phyloP scores from a whole-genome alignment of 2,113 vertebrate species.

The Aphyosemion australe region DNA sequence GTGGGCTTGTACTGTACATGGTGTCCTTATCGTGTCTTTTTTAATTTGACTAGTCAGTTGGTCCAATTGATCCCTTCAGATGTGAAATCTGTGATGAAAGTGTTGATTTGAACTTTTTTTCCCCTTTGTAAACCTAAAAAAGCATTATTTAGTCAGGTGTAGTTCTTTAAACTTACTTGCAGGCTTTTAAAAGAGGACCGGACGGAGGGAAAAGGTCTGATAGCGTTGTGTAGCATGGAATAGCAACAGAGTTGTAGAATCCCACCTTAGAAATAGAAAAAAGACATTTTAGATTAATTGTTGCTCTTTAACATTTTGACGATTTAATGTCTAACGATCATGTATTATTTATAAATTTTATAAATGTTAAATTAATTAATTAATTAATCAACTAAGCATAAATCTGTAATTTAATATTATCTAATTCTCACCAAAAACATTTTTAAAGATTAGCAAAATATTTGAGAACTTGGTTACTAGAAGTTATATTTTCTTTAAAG shows the following conservation, averaged over 20 bases:
- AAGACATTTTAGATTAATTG: background rate
- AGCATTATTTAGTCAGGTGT: background rate
- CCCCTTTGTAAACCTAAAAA: no score
- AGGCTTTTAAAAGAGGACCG: conserved; percentile 86
- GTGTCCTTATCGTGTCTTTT: conserved; percentile 5
- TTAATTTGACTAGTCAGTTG: background rate
- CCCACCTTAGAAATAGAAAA: conserved; percentile 82
- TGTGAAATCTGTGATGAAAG: background rate
- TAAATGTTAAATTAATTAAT: no score
- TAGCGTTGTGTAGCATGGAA: conserved; percentile 95
- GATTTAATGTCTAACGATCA: background rate
- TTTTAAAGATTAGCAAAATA: no score
- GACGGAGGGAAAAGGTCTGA: conserved; percentile 90
- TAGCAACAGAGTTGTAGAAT: conserved; percentile 96
- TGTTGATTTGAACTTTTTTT: no score
- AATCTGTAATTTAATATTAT: no score
- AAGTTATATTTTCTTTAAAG: no score
- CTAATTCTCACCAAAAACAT: no score
- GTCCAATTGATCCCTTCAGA: conserved; percentile 6
- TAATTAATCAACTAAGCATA: no score
- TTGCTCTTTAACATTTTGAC: background rate
- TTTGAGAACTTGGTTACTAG: no score
- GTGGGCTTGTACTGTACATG: conserved; percentile 3
- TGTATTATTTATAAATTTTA: no score
- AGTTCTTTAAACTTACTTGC: conserved; percentile 82